Evolutionary conservation across 2,113 vertebrate species (phyloP).

Genomic region (Brachyhypopomus gauderio): DNA sequence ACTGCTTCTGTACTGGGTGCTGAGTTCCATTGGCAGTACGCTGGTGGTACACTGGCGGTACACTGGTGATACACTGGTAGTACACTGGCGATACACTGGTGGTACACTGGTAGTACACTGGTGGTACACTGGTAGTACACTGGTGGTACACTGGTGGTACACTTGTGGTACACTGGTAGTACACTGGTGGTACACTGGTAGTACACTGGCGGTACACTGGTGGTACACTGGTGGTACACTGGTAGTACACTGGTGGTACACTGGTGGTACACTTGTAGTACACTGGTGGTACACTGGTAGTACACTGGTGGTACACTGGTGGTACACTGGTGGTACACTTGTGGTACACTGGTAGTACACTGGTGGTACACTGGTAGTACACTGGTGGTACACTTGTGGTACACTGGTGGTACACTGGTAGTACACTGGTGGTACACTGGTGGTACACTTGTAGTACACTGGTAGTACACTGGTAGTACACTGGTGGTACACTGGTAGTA

Average conservation of each 20-base stretch:
- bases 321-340: neutral
- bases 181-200: neutral
- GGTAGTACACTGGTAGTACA: neutral
- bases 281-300: neutral
- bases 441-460: no score
- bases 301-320: no score
- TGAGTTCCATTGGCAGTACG: neutral
- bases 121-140: neutral
- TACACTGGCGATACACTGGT: neutral
- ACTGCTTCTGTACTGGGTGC: conserved; percentile 5
- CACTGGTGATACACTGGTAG: neutral
- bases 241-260: no score
- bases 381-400: neutral
- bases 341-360: neutral
- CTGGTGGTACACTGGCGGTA: neutral
- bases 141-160: no score
- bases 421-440: neutral
- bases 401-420: neutral
- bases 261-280: neutral
- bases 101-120: neutral
- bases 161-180: neutral
- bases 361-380: neutral
- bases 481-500: neutral
- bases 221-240: neutral
- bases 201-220: neutral